These are phyloP conservation scores for Cardinalis cardinalis DNA, from an alignment of 2,113 vertebrate species.

Conservation along the genomic window DNA sequence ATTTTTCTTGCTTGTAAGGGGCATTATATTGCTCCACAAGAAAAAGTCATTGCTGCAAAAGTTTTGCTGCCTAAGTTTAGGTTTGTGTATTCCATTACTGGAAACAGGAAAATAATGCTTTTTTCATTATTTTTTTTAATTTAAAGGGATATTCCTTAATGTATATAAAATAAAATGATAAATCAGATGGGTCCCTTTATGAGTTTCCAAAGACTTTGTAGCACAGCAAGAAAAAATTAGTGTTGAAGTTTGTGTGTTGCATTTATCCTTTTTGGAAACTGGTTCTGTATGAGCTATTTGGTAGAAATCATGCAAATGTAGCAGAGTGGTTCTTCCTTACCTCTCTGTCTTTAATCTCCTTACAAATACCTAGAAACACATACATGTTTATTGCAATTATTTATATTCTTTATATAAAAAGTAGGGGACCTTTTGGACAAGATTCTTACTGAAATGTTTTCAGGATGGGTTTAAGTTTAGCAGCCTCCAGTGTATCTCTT, in stretches of 20 bases:
- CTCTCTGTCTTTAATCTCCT: background rate
- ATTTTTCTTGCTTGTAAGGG: slow-evolving; percentile 1
- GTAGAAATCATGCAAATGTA: background rate
- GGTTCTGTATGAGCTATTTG: background rate
- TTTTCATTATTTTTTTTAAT: background rate
- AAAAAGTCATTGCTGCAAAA: background rate
- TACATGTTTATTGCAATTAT: background rate
- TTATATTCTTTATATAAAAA: background rate
- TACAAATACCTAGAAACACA: background rate
- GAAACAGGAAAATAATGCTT: background rate
- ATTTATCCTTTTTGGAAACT: background rate
- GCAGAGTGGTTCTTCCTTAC: background rate
- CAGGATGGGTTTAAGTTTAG: background rate
- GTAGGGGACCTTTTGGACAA: background rate
- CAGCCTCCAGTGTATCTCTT: background rate
- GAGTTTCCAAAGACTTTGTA: background rate
- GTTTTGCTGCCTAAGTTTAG: background rate
- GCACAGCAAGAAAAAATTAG: background rate
- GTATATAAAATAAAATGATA: background rate
- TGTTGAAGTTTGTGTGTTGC: background rate
- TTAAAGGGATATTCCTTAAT: background rate
- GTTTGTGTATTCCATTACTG: background rate
- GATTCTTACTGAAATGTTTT: background rate
- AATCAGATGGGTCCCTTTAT: background rate
- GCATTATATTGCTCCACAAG: background rate